Conservation (phyloP, 2,797 vertebrate genomes). For the Liparis tanakae region DNA sequence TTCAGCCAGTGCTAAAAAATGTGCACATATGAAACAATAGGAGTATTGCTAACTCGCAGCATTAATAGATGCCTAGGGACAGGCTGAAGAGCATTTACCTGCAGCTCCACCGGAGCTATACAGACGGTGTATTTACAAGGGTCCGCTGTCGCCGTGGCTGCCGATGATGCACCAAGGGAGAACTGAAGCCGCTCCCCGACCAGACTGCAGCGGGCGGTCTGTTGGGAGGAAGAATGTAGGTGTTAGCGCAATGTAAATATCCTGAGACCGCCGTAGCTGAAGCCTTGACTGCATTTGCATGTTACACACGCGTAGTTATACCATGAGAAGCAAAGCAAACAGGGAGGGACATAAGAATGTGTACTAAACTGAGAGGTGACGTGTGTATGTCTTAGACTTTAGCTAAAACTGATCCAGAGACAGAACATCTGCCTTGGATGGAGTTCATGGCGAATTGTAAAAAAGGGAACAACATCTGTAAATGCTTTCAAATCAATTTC, state of each 20-base stretch:
- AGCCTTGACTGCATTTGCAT: slow-evolving; percentile 11
- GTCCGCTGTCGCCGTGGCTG: slow-evolving; percentile 30
- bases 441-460: slow-evolving; percentile 1
- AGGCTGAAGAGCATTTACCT: slow-evolving; percentile 81
- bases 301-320: background rate
- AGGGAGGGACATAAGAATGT: background rate
- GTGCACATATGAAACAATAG: background rate
- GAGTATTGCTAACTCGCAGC: background rate
- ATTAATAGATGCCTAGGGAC: background rate
- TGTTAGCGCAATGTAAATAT: slow-evolving; percentile 29
- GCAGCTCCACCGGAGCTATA: slow-evolving; percentile 87
- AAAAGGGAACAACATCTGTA: slow-evolving; percentile 9
- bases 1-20: background rate
- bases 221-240: slow-evolving; percentile 44
- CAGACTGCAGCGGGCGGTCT: slow-evolving; percentile 88
- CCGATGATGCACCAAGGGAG: slow-evolving; percentile 68
- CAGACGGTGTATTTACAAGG: slow-evolving; percentile 81
- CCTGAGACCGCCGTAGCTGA: background rate
- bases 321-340: slow-evolving; percentile 12
- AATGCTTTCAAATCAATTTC: slow-evolving; percentile 12
- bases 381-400: background rate
- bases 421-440: slow-evolving; percentile 14
- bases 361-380: background rate
- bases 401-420: slow-evolving; percentile 14
- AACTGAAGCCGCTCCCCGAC: slow-evolving; percentile 88